phyloP scores from a whole-genome alignment of 2,888 invertebrate genomes.

The Sesia apiformis region DNA sequence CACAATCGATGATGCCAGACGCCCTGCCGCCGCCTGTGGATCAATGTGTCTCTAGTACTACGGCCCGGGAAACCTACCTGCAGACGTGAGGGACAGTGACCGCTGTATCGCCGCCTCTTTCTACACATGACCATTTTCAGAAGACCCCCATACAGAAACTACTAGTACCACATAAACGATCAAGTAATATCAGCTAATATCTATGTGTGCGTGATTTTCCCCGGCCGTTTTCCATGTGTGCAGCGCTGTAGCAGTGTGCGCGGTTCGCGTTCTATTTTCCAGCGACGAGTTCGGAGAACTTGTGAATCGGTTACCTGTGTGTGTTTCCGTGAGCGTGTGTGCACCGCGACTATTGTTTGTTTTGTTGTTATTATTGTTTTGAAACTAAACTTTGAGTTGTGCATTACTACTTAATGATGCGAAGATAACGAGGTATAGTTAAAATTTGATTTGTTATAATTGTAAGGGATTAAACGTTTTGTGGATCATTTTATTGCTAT shows the following conservation, averaged over 20 bases:
- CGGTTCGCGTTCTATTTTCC: conserved; percentile 51
- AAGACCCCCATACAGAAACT: neutral
- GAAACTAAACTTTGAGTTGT: too few species aligned
- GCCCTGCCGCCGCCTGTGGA: conserved; percentile 52
- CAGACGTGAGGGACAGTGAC: neutral
- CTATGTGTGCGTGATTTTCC: conserved; percentile 47
- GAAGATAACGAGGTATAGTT: too few species aligned
- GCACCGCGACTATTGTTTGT: conserved; percentile 52
- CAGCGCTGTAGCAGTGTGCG: conserved; percentile 36
- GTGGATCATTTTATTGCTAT: too few species aligned
- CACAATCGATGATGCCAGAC: conserved; percentile 74
- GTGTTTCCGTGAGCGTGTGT: conserved; percentile 43
- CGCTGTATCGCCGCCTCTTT: neutral
- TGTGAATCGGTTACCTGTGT: conserved; percentile 65
- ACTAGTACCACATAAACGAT: conserved; percentile 26
- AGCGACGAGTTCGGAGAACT: conserved; percentile 43
- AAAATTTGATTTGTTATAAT: too few species aligned
- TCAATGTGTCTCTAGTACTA: conserved; percentile 76
- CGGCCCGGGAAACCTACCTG: conserved; percentile 62
- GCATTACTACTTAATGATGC: too few species aligned
- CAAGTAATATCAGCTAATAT: conserved; percentile 18
- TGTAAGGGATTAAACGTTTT: too few species aligned
- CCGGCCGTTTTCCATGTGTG: conserved; percentile 43
- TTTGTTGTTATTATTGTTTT: conserved; percentile 51
- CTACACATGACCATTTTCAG: neutral